phyloP scores from a whole-genome alignment of 2,113 vertebrate genomes.

The Nothoprocta pentlandii region DNA sequence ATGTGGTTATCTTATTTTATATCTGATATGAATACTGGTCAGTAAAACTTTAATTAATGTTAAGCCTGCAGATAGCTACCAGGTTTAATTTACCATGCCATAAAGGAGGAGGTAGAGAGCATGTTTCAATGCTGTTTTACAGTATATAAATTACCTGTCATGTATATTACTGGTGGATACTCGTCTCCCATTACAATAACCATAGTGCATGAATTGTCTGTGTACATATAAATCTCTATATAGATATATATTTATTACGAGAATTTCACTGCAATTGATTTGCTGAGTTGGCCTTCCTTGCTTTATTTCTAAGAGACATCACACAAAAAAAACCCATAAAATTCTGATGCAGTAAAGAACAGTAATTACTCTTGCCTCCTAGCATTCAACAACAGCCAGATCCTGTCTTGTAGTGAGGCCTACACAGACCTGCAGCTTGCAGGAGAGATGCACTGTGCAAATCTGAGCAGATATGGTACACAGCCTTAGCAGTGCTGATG shows the following conservation, averaged over 20 bases:
- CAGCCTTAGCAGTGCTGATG: not conserved
- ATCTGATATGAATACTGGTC: not conserved
- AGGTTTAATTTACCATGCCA: constrained; percentile 50
- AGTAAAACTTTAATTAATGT: constrained; percentile 46
- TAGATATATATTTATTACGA: not conserved
- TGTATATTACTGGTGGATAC: not conserved
- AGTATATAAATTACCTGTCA: constrained; percentile 54
- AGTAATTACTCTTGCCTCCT: not conserved
- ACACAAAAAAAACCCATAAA: not conserved
- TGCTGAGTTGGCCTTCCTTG: constrained; percentile 18
- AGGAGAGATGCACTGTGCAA: not conserved
- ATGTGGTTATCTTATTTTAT: not conserved
- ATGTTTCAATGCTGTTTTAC: constrained; percentile 42
- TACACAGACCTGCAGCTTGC: not conserved
- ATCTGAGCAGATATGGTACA: not conserved
- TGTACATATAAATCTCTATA: not conserved
- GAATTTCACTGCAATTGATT: constrained; percentile 1
- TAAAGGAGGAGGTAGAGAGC: constrained; percentile 23
- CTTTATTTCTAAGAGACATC: constrained; percentile 33
- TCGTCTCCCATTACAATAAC: constrained; percentile 4
- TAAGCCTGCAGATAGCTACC: constrained; percentile 39
- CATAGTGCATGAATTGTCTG: not conserved
- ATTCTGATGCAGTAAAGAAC: not conserved
- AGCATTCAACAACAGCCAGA: not conserved
- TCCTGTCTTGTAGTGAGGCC: not conserved